Base-by-base conservation (phyloP, 2,888 invertebrate species). In the Diabrotica balteata region DNA sequence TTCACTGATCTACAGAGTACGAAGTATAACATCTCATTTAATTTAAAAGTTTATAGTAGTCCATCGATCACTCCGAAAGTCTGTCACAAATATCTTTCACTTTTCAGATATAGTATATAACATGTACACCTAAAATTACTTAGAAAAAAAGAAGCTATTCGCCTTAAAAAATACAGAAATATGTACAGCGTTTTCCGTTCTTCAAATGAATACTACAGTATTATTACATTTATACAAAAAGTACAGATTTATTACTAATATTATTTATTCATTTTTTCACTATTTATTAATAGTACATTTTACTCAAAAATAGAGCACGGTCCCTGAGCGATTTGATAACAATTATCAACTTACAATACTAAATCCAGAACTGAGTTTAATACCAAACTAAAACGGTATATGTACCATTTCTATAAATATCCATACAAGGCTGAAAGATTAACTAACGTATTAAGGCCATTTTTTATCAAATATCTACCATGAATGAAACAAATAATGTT, bases 321-420 rank as follows among this genome's bases (percentile, higher is more conserved):
- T 79, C 79, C 79, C 79, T 79, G 79, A 79, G 79, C 75, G 69
- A 69, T 75, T 76, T 74, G 74, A 78, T 77, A 78, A 79, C 75
- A 74, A 75, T 73, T 57, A 51, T 58, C 75, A 76, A 72, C 72
- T 76, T 75, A 73, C 71, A 75, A 72, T 75, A 73, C 72, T 74
- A 11, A 73, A 67, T 72, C 68, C 65, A 68, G 63, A 69, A 11
- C 64, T 74, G 74, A 77, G 32, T 32, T 32, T 32, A 32, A 32
- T 32, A 32, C 32, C 32, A 32, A 32, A 32, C 32, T 1, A 32
- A 32, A 32, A 32, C 32, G 32, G 32, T 32, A 32, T 32, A 32
- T 32, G 4, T 5, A 32, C 32, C 32, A 32, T 32, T 32, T 2
- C 32, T 32, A 32, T 32, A 32, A 32, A 32, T 32, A 32, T 32